phyloP scores from a whole-genome alignment of 2,888 invertebrate species.

The Sialis fuliginosa region DNA sequence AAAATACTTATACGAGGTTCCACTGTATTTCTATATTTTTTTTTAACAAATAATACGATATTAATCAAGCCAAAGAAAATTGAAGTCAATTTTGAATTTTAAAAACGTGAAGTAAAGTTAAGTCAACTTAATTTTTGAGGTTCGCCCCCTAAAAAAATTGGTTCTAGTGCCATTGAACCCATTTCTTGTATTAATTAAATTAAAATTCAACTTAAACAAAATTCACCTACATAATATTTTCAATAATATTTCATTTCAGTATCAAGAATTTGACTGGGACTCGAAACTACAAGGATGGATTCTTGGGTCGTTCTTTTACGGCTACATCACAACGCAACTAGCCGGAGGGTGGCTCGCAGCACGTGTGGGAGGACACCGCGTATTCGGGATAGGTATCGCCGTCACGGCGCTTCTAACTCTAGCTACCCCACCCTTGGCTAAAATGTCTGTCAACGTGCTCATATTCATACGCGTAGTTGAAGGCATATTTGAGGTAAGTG shows the following conservation, averaged over 20 bases:
- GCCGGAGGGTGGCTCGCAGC: conserved; percentile 71
- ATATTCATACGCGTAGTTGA: conserved; percentile 57
- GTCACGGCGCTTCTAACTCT: conserved; percentile 63
- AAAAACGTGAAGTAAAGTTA: too few relatives aligned
- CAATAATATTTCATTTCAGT: conserved; percentile 20
- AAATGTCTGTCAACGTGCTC: conserved; percentile 48
- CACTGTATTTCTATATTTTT: too few relatives aligned
- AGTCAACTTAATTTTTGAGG: too few relatives aligned
- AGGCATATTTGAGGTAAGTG: conserved; percentile 58
- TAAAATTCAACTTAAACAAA: too few relatives aligned
- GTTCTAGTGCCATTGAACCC: too few relatives aligned
- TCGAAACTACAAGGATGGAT: conserved; percentile 59
- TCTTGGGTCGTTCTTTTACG: conserved; percentile 77
- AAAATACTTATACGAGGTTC: too few relatives aligned
- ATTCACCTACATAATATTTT: too few relatives aligned
- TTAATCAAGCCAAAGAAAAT: too few relatives aligned
- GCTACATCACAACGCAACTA: conserved; percentile 69
- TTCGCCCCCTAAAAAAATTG: too few relatives aligned
- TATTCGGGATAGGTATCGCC: conserved; percentile 62
- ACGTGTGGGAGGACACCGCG: conserved; percentile 68
- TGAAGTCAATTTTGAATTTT: too few relatives aligned
- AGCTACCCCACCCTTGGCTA: conserved; percentile 61
- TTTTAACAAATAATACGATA: too few relatives aligned
- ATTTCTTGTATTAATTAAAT: too few relatives aligned
- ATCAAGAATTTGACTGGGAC: conserved; percentile 68